Conservation (phyloP, 2,113 vertebrate genomes). For the Psilopogon haemacephalus region DNA sequence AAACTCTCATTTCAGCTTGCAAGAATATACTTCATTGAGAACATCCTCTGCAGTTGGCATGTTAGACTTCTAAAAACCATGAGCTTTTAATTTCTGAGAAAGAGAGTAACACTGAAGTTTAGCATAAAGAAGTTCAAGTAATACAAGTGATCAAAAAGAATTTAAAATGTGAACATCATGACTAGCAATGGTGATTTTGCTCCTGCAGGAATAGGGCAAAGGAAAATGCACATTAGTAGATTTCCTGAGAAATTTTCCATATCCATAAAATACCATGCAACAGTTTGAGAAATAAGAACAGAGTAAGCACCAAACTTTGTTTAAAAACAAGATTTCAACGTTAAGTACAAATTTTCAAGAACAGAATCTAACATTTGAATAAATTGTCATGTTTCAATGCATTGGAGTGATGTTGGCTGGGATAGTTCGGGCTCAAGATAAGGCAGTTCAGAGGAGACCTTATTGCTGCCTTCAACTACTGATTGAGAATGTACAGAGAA, state of each 20-base stretch:
- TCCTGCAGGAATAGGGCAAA: background rate
- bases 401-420: background rate
- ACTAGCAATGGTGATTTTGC: background rate
- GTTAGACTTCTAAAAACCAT: background rate
- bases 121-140: background rate
- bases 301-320: background rate
- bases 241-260: background rate
- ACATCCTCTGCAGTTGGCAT: accelerated
- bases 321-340: background rate
- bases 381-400: background rate
- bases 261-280: background rate
- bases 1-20: background rate
- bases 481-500: background rate
- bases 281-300: background rate
- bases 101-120: background rate
- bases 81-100: background rate
- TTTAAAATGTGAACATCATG: background rate
- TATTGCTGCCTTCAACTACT: background rate
- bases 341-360: background rate
- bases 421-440: background rate
- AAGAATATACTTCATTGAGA: background rate
- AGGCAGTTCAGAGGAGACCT: background rate
- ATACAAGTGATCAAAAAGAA: background rate
- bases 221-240: background rate
- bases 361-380: background rate